Percentiles rank a stretch among this genome's conserved stretches.
Conservation (phyloP, 1,140 invertebrate genomes). For the Diuraphis noxia region DNA sequence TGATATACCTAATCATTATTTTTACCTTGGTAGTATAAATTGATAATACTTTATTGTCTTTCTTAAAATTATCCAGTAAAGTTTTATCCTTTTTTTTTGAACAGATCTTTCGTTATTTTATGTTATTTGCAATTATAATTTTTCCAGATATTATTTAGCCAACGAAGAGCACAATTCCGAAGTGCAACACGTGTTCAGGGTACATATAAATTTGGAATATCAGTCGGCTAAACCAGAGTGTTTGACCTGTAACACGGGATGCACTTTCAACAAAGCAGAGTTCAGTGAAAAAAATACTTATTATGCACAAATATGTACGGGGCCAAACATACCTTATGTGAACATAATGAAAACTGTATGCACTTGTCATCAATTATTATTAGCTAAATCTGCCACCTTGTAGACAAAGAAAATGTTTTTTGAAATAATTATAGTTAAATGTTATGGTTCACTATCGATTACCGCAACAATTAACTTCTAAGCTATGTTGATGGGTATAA, state of each 20-base stretch:
- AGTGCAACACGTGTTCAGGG: constrained; percentile 49
- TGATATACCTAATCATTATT: neutral
- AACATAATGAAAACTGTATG: constrained; percentile 61
- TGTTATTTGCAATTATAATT: neutral
- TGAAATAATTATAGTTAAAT: neutral
- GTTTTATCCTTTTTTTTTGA: neutral
- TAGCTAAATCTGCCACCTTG: neutral
- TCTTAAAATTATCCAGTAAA: neutral
- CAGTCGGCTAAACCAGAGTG: constrained; percentile 57
- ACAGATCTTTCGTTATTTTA: neutral
- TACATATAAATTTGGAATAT: neutral
- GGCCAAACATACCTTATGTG: constrained; percentile 65
- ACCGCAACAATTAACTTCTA: neutral
- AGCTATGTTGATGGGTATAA: neutral
- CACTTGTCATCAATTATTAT: neutral
- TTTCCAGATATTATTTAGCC: constrained; percentile 71
- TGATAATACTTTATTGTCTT: neutral
- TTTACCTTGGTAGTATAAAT: neutral
- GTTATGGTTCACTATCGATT: neutral
- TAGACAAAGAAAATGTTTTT: neutral
- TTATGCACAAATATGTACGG: constrained; percentile 75
- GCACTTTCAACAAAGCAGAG: constrained; percentile 70
- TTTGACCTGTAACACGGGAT: constrained; percentile 61
- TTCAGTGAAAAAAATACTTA: constrained; percentile 70
- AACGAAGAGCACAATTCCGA: constrained; percentile 62